These are phyloP conservation scores for Spilarctia lutea DNA, from an alignment of 2,888 invertebrate genomes.

Conservation along the genomic window DNA sequence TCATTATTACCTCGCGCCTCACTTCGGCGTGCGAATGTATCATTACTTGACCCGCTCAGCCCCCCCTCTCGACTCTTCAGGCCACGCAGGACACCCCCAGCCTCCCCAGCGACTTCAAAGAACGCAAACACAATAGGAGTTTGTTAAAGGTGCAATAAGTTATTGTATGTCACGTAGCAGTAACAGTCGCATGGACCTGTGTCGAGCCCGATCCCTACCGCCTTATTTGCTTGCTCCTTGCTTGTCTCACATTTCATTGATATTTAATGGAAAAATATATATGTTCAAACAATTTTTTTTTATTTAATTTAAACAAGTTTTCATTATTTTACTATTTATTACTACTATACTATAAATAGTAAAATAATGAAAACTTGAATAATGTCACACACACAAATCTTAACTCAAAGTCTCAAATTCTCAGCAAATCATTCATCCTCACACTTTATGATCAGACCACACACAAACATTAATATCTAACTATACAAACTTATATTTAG, in stretches of 20 bases:
- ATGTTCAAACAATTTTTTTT: neutral
- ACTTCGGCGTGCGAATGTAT: conserved; percentile 81
- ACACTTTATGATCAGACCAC: too few species aligned
- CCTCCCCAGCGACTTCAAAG: conserved; percentile 35
- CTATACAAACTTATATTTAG: too few species aligned
- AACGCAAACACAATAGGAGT: conserved; percentile 61
- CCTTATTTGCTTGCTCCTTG: conserved; percentile 39
- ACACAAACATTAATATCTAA: too few species aligned
- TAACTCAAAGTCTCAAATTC: too few species aligned
- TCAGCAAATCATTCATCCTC: too few species aligned
- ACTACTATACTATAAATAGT: too few species aligned
- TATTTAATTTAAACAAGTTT: too few species aligned
- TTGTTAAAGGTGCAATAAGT: conserved; percentile 58
- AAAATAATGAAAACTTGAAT: too few species aligned
- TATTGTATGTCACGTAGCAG: conserved; percentile 14
- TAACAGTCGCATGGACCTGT: neutral
- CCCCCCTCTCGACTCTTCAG: conserved; percentile 25
- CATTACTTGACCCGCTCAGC: conserved; percentile 68
- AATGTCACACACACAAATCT: too few species aligned
- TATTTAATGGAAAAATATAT: conserved; percentile 25
- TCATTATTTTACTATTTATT: too few species aligned
- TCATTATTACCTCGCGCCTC: conserved; percentile 87
- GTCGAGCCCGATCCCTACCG: neutral
- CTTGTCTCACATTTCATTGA: conserved; percentile 25
- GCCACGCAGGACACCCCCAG: conserved; percentile 15